Evolutionary conservation across 2,888 invertebrate species (phyloP), one percentile per base, ranked within the genome.

Genomic region (Agonum fuliginosum): DNA sequence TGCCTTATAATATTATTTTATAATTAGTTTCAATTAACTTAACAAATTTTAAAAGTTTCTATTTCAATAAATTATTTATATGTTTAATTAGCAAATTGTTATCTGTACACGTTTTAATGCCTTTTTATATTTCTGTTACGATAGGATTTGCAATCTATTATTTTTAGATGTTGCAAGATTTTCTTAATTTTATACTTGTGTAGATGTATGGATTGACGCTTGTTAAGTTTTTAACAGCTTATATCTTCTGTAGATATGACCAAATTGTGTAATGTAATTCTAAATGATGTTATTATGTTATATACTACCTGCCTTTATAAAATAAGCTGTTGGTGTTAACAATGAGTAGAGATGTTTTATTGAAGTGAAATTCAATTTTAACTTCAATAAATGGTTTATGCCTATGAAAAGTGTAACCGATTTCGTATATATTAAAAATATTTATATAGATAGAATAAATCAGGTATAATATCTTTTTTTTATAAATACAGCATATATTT

Each of bases 91-190:
- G 10, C 17, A 14, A 46, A 17, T 0, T 46, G 12, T 46, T 46
- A 14, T 14, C 17, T 2, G 1, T 46, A 20, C 48, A 48, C 19
- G 2, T 48, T 20, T 8, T 37, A 48, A 48, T 48, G 2, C 5
- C 10, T 48, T 48, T 48, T 48, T 20, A 19, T n/a, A 54, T 54
- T 54, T 51, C 51, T n/a, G 8, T 54, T 54, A 48, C 6, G 24
- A 8, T 12, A 3, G n/a, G n/a, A 12, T 1, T 58, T 30, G 3
- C 6, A 22, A 27, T n/a, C n/a, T n/a, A n/a, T n/a, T n/a, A 43
- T 43, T 43, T 43, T 43, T 5, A 37, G 46, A 1, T 46, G 12
- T 14, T 14, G 3, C 14, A 8, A 46, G 19, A 46, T 1, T 1
- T 37, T 37, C 37, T 10, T 34, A 37, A 37, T 37, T 37, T 37